phyloP scores from a whole-genome alignment of 2,888 invertebrate species.

The Pseudanteris insignis region DNA sequence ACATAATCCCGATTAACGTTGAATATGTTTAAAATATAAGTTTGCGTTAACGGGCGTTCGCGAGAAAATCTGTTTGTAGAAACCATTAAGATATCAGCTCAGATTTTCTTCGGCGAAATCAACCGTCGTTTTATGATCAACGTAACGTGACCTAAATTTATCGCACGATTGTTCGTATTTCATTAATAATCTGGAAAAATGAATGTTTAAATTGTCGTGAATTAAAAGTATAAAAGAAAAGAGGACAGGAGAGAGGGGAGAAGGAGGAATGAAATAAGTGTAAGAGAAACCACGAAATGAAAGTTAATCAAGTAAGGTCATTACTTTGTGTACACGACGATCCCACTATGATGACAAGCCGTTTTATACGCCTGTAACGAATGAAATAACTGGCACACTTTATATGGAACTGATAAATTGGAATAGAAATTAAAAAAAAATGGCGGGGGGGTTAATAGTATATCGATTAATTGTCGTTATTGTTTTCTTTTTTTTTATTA shows the following conservation, averaged over 20 bases:
- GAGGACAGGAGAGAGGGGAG: not conserved
- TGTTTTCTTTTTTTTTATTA: too few relatives aligned
- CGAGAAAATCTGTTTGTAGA: constrained; percentile 34
- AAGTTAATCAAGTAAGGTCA: constrained; percentile 14
- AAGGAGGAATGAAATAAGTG: too few relatives aligned
- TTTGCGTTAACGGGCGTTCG: constrained; percentile 14
- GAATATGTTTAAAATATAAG: too few relatives aligned
- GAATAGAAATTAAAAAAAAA: constrained; percentile 1
- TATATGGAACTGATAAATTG: too few relatives aligned
- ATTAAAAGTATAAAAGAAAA: constrained; percentile 7
- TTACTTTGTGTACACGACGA: constrained; percentile 17
- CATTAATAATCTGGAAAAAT: constrained; percentile 17
- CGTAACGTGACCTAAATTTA: constrained; percentile 42
- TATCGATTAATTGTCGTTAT: too few relatives aligned
- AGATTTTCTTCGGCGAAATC: constrained; percentile 41
- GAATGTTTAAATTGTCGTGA: too few relatives aligned
- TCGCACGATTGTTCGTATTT: constrained; percentile 34
- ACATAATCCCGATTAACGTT: too few relatives aligned
- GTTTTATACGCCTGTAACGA: not conserved
- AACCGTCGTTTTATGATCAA: constrained; percentile 40
- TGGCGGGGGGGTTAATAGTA: too few relatives aligned
- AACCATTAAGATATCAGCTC: constrained; percentile 38
- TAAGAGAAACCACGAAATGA: constrained; percentile 19
- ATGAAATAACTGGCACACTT: not conserved
- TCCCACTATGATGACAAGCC: constrained; percentile 10